Evolutionary conservation across 2,888 invertebrate species (phyloP).

Genomic region (Galeruca laticollis): DNA sequence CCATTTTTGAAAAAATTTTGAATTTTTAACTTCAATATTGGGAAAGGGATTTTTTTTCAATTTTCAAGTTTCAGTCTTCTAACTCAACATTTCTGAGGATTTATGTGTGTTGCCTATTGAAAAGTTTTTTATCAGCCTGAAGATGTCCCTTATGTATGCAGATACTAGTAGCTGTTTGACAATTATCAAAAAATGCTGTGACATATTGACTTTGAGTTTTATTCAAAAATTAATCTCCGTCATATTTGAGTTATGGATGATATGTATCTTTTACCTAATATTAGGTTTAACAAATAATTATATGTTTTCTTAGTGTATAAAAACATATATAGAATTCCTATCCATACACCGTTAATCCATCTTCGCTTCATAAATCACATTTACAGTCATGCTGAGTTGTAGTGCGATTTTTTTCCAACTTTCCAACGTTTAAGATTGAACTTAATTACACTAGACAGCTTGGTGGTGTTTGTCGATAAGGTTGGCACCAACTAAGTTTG

Average conservation of each 20-base stretch:
- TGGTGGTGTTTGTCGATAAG: conserved; percentile 6
- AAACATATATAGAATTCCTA: conserved; percentile 1
- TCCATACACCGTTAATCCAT: neutral
- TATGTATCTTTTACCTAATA: no score
- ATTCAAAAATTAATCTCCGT: neutral
- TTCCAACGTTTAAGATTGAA: conserved; percentile 1
- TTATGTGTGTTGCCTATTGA: no score
- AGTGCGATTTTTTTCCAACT: neutral
- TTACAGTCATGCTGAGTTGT: neutral
- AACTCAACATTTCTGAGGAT: no score
- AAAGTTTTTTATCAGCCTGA: no score
- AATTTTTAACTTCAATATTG: no score
- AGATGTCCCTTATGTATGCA: no score
- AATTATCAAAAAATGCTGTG: no score
- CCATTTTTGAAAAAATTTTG: no score
- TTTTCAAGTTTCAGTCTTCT: no score
- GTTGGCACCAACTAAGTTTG: neutral
- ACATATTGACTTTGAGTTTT: neutral
- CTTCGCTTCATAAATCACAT: conserved; percentile 10
- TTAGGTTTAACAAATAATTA: neutral
- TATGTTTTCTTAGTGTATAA: neutral
- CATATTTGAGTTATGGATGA: no score
- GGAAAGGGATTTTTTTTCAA: no score
- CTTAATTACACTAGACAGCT: conserved; percentile 15
- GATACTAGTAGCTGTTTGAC: no score